Evolutionary conservation across 2,888 invertebrate genomes (phyloP).

Genomic region (Diogma glabrata): DNA sequence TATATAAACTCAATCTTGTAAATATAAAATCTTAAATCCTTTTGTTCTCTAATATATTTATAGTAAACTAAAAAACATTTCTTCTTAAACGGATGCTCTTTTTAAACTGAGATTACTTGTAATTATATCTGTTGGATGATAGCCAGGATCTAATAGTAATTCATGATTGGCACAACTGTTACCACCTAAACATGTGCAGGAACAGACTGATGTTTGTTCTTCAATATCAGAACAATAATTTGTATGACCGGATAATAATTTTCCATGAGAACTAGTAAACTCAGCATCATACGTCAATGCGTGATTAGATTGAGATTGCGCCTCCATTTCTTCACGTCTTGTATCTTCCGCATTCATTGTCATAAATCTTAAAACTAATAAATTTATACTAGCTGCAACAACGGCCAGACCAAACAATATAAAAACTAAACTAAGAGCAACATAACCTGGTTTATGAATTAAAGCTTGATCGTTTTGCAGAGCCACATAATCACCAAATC

Average conservation of each 20-base stretch:
- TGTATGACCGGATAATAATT: constrained; percentile 46
- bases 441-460: constrained; percentile 90
- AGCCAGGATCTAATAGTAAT: constrained; percentile 45
- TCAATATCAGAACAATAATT: constrained; percentile 49
- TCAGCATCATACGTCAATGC: constrained; percentile 66
- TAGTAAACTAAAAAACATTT: too few species aligned
- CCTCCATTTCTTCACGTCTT: constrained; percentile 65
- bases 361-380: constrained; percentile 92
- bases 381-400: constrained; percentile 95
- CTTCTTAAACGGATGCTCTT: constrained; percentile 33
- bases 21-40: too few species aligned
- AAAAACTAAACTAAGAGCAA: constrained; percentile 91
- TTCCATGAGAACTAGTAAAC: constrained; percentile 53
- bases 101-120: constrained; percentile 34
- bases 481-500: constrained; percentile 97
- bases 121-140: constrained; percentile 42
- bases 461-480: constrained; percentile 91
- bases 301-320: constrained; percentile 53
- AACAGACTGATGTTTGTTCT: constrained; percentile 68
- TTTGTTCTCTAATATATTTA: too few species aligned
- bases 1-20: too few species aligned
- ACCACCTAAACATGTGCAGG: constrained; percentile 66
- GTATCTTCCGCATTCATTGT: constrained; percentile 91
- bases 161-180: constrained; percentile 46
- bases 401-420: constrained; percentile 98